Evolutionary conservation across 2,888 invertebrate species (phyloP).

Genomic region (Timema podura): DNA sequence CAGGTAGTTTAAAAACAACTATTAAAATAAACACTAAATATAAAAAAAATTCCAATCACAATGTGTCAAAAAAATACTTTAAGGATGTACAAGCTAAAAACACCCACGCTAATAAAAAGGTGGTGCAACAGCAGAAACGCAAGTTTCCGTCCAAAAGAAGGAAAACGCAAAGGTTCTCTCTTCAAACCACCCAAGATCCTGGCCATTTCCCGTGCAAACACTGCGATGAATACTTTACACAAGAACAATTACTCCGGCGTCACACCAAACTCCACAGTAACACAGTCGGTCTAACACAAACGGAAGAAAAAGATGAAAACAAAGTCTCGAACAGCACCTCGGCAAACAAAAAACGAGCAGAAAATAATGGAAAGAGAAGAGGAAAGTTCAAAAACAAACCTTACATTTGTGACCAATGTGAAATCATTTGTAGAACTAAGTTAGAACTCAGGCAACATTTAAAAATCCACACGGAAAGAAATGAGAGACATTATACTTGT

Average conservation of each 20-base stretch:
- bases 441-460: slow-evolving; percentile 5
- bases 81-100: too few species aligned
- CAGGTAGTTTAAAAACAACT: too few species aligned
- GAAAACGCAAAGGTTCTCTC: too few species aligned
- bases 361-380: not conserved
- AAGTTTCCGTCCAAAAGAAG: too few species aligned
- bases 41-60: too few species aligned
- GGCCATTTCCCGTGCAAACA: not conserved
- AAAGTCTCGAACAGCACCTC: not conserved
- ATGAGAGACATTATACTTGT: slow-evolving; percentile 8
- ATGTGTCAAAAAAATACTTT: too few species aligned
- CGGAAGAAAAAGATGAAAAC: not conserved
- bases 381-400: not conserved
- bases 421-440: slow-evolving; percentile 7
- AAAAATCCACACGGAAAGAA: slow-evolving; percentile 4
- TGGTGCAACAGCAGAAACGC: too few species aligned
- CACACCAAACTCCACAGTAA: slow-evolving; percentile 10
- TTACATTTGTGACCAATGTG: slow-evolving; percentile 12
- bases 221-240: slow-evolving; percentile 10
- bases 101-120: too few species aligned
- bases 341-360: not conserved
- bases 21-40: too few species aligned
- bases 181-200: too few species aligned
- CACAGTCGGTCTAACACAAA: not conserved
- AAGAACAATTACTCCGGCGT: slow-evolving; percentile 6